These are phyloP conservation scores for Drosophila triauraria DNA, from an alignment of 1,140 invertebrate genomes.

Conservation along the genomic window DNA sequence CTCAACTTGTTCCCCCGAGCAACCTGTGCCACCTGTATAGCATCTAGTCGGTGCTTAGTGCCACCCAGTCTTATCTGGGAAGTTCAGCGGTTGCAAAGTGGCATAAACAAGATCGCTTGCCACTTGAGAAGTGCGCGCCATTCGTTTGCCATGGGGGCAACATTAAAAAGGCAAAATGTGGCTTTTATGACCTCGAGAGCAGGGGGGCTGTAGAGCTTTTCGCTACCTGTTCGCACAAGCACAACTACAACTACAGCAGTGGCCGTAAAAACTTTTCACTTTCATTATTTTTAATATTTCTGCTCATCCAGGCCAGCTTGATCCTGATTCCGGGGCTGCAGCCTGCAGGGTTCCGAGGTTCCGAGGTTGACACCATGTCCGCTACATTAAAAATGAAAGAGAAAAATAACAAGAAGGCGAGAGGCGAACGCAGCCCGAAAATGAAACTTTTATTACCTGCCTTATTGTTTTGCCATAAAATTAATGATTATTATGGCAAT, in stretches of 20 bases:
- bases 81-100: conserved; percentile 60
- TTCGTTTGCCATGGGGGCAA: conserved; percentile 41
- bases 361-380: conserved; percentile 37
- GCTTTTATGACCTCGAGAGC: conserved; percentile 59
- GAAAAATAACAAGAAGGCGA: neutral
- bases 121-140: conserved; percentile 70
- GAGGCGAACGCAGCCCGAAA: conserved; percentile 53
- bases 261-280: conserved; percentile 78
- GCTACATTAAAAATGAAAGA: conserved; percentile 39
- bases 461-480: conserved; percentile 83
- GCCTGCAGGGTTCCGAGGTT: conserved; percentile 17
- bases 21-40: conserved; percentile 7
- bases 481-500: conserved; percentile 84
- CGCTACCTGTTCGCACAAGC: conserved; percentile 33
- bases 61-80: conserved; percentile 49
- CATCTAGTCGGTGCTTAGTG: neutral
- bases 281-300: conserved; percentile 81
- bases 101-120: conserved; percentile 79
- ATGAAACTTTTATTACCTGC: conserved; percentile 83
- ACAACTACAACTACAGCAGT: conserved; percentile 24
- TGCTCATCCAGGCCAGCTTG: conserved; percentile 28
- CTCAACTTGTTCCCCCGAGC: conserved; percentile 21
- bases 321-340: conserved; percentile 6
- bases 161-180: conserved; percentile 82
- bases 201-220: neutral